phyloP scores from a whole-genome alignment of 2,888 invertebrate genomes.

The Coleophora deauratella region DNA sequence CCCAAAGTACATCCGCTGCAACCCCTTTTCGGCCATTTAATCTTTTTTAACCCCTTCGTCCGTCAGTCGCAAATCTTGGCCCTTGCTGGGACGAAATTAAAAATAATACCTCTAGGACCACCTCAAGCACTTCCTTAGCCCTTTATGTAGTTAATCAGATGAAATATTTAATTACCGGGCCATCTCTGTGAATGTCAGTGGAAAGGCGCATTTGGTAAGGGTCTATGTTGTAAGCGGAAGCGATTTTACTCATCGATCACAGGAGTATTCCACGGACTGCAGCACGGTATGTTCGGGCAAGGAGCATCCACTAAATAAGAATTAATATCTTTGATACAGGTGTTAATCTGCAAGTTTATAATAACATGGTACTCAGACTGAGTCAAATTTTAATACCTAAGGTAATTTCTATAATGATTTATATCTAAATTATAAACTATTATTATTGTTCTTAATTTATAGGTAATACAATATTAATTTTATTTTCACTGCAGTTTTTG shows the following conservation, averaged over 20 bases:
- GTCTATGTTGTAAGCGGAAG: slow-evolving; percentile 17
- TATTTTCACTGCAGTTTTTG: no score
- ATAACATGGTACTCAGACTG: no score
- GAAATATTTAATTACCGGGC: slow-evolving; percentile 68
- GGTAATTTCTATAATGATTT: no score
- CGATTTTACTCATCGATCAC: slow-evolving; percentile 8
- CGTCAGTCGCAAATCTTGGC: slow-evolving; percentile 53
- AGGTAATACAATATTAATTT: no score
- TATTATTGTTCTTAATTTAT: no score
- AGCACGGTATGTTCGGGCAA: no score
- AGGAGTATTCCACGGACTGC: no score
- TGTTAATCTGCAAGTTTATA: no score
- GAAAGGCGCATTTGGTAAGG: slow-evolving; percentile 27
- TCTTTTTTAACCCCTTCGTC: slow-evolving; percentile 41
- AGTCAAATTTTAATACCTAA: no score
- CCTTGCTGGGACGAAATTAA: slow-evolving; percentile 54
- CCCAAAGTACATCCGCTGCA: slow-evolving; percentile 39
- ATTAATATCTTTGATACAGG: no score
- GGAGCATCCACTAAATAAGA: no score
- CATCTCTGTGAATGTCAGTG: slow-evolving; percentile 41
- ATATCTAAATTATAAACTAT: no score
- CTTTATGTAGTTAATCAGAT: slow-evolving; percentile 66
- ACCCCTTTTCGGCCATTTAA: slow-evolving; percentile 42
- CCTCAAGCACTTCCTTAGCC: slow-evolving; percentile 41
- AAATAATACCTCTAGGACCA: slow-evolving; percentile 52